Evolutionary conservation across 2,888 invertebrate species (phyloP), one percentile per base, ranked within the genome.

Genomic region (Hypercompe scribonia): DNA sequence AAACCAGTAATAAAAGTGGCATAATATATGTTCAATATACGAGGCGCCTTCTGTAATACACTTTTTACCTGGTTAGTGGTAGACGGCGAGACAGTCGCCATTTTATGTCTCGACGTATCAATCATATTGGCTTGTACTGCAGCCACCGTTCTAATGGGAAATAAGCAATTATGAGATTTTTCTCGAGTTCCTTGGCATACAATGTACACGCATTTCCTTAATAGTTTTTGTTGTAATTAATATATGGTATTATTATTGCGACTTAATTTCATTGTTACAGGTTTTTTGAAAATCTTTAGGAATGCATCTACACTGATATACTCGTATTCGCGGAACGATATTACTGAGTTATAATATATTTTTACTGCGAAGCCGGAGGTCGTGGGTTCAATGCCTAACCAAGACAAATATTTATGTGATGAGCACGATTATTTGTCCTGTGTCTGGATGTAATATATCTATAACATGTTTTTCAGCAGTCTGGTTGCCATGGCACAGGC

Each of bases 41-140:
- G 31, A 31, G 58, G 31, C 31, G 10, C 21, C 70, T 78, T 70
- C 77, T 66, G 68, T 70, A 65, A 68, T 70, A 75, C 78, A 66
- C 71, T 76, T 77, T 67, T 73, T 84, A 78, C 84, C 77, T 77
- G 74, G 76, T 79, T 42, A 81, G 74, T 68, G 67, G 72, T 34
- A 76, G 77, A 73, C 77, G 78, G 72, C 72, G 78, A 69, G 82
- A 75, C 84, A 74, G 84, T 76, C 84, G 84, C 81, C 84, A 77
- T 69, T 72, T 21, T 65, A 71, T 76, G 82, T 78, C 82, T 81
- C 86, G 83, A 78, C 86, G 75, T 83, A 88, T 89, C 88, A 88
- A 89, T 87, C 87, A 89, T 78, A 67, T 65, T 68, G 58, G 75
- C 67, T 61, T 77, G 79, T 81, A 76, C 79, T 79, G 78, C 71